A percentile compares a stretch with the other conserved stretches of the same genome.
phyloP scores from a whole-genome alignment of 2,797 vertebrate genomes.

The Anguilla megastoma region DNA sequence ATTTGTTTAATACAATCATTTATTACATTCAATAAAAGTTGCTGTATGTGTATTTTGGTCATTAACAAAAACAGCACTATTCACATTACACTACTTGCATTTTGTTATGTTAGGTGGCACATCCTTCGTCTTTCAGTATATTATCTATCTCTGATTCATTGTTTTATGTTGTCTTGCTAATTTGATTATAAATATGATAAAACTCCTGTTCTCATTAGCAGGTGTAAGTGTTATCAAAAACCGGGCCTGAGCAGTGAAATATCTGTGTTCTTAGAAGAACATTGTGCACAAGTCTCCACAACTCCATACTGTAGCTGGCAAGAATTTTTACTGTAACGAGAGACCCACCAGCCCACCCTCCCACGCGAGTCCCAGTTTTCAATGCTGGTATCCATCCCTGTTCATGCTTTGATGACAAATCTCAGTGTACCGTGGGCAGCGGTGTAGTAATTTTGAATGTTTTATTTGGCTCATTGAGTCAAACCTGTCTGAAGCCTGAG shows the following conservation, averaged over 20 bases:
- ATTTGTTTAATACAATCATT: neutral
- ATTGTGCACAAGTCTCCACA: slow-evolving; percentile 21
- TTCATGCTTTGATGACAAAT: slow-evolving; percentile 53
- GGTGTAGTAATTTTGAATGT: slow-evolving; percentile 64
- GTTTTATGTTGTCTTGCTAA: neutral
- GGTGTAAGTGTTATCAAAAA: slow-evolving; percentile 30
- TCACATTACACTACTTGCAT: slow-evolving; percentile 6
- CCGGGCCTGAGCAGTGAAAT: neutral
- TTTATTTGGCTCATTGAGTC: slow-evolving; percentile 65
- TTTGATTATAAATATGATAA: slow-evolving; percentile 11
- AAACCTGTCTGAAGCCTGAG: slow-evolving; percentile 49
- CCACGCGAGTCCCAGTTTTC: slow-evolving; percentile 57
- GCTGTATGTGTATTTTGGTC: neutral
- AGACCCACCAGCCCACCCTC: slow-evolving; percentile 50
- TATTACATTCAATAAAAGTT: too few species aligned
- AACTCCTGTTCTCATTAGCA: neutral
- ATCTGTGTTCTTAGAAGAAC: neutral
- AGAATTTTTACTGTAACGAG: slow-evolving; percentile 34
- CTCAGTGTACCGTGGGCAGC: slow-evolving; percentile 61
- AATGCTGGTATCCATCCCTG: slow-evolving; percentile 50
- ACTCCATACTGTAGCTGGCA: slow-evolving; percentile 42
- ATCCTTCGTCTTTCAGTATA: neutral
- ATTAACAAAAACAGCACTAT: neutral
- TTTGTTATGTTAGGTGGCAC: neutral
- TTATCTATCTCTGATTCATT: neutral